phyloP scores from a whole-genome alignment of 2,113 vertebrate genomes.

The Mionectes macconnelli region DNA sequence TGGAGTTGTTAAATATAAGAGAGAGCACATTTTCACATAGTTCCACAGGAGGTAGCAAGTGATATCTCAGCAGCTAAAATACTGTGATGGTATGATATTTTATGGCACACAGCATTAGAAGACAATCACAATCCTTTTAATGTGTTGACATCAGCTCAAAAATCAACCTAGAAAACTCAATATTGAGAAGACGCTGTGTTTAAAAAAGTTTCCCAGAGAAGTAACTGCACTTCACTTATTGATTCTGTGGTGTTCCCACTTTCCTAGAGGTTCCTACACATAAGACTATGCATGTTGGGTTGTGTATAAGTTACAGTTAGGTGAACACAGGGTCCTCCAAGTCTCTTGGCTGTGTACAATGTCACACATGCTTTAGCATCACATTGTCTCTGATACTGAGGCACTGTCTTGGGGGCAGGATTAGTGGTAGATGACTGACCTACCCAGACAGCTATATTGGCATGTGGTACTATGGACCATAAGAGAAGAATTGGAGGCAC shows the following conservation, averaged over 20 bases:
- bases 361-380: neutral
- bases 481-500: neutral
- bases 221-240: neutral
- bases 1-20: constrained; percentile 1
- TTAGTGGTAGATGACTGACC: neutral
- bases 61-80: neutral
- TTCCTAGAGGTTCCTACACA: neutral
- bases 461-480: neutral
- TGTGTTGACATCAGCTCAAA: neutral
- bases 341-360: neutral
- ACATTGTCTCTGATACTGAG: neutral
- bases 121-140: neutral
- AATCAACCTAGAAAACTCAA: neutral
- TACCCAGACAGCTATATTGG: neutral
- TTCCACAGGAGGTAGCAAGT: neutral
- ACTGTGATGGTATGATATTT: neutral
- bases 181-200: neutral
- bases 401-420: neutral
- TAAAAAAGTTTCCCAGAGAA: neutral
- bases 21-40: neutral
- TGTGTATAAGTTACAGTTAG: neutral
- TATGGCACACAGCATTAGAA: neutral
- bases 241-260: neutral
- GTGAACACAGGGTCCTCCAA: neutral
- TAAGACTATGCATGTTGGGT: rapidly evolving